Evolutionary conservation across 2,888 invertebrate species (phyloP).

Genomic region (Drosophila nigricruria): DNA sequence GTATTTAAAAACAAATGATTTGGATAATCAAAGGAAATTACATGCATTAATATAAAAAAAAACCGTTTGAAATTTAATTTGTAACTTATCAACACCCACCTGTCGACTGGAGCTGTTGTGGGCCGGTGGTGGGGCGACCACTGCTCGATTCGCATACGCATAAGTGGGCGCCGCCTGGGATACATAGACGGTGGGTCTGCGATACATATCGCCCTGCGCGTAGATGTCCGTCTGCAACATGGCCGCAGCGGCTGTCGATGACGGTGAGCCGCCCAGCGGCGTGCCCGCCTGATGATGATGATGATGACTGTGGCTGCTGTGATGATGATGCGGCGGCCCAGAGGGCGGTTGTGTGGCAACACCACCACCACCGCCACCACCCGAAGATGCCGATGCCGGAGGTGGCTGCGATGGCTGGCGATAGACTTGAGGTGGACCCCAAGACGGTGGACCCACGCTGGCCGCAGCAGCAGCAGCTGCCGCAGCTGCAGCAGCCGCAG

Average conservation of each 20-base stretch:
- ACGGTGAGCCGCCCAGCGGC: slow-evolving; percentile 85
- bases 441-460: slow-evolving; percentile 83
- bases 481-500: slow-evolving; percentile 79
- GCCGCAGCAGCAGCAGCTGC: slow-evolving; percentile 81
- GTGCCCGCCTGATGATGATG: slow-evolving; percentile 86
- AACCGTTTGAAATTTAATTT: background rate
- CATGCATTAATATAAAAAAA: too few species aligned
- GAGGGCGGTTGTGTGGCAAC: slow-evolving; percentile 45
- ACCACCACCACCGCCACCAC: slow-evolving; percentile 10
- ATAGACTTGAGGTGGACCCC: slow-evolving; percentile 85
- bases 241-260: slow-evolving; percentile 80
- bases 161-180: slow-evolving; percentile 86
- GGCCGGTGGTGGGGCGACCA: slow-evolving; percentile 85
- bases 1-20: background rate
- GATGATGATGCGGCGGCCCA: slow-evolving; percentile 63
- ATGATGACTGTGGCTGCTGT: slow-evolving; percentile 66
- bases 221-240: slow-evolving; percentile 84
- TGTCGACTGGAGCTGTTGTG: slow-evolving; percentile 86
- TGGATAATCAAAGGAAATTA: background rate
- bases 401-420: slow-evolving; percentile 79
- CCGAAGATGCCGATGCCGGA: slow-evolving; percentile 35
- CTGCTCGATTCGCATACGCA: slow-evolving; percentile 83
- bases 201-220: slow-evolving; percentile 87
- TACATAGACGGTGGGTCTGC: slow-evolving; percentile 89
- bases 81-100: slow-evolving; percentile 66